Percentiles rank a stretch among this genome's conserved stretches.
Evolutionary conservation across 2,797 vertebrate species (phyloP).

Genomic region (Diglossa cyanea): DNA sequence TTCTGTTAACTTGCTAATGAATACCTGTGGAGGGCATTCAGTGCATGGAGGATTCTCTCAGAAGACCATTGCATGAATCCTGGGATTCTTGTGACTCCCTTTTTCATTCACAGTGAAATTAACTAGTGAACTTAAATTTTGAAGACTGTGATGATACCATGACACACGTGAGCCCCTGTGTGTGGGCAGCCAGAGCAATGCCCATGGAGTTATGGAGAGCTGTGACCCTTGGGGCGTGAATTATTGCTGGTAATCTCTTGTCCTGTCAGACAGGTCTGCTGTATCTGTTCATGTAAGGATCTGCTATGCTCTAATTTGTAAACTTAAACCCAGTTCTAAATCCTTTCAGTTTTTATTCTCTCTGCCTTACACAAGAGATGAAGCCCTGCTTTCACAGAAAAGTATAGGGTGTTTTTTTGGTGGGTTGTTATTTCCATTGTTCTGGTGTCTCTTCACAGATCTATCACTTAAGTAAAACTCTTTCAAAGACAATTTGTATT

Average conservation of each 20-base stretch:
- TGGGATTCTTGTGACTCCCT: not conserved
- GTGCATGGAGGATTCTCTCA: not conserved
- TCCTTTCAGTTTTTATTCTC: not conserved
- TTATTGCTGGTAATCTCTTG: not conserved
- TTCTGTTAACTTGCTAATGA: not conserved
- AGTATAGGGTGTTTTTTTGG: not conserved
- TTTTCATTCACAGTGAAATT: not conserved
- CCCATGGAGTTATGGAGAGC: not conserved
- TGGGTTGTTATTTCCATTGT: not conserved
- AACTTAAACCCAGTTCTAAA: not conserved
- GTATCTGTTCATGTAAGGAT: not conserved
- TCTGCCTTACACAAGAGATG: not conserved
- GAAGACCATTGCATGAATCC: not conserved
- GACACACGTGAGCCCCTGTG: not conserved
- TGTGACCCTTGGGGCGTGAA: not conserved
- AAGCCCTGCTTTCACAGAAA: not conserved
- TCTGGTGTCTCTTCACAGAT: not conserved
- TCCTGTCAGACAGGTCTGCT: not conserved
- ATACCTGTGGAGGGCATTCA: not conserved
- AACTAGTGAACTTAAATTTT: not conserved
- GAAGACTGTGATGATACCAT: not conserved
- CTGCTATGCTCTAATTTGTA: not conserved
- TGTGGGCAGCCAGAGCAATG: not conserved
- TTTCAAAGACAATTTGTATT: not conserved
- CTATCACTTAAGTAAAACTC: not conserved